These are phyloP conservation scores for Stenurella melanura DNA, from an alignment of 2,888 invertebrate species.

Conservation along the genomic window DNA sequence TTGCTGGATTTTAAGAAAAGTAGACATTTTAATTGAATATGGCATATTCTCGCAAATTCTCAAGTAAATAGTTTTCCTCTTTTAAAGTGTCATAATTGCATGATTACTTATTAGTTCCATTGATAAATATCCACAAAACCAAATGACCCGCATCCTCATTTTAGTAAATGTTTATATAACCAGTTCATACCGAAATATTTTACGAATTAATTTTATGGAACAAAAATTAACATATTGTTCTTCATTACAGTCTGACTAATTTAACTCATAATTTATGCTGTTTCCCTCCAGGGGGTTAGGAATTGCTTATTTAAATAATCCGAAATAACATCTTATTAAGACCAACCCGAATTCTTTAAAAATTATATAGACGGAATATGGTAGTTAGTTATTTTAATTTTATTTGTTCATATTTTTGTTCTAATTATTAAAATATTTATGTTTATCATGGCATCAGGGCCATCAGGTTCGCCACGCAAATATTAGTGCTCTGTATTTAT, in stretches of 20 bases:
- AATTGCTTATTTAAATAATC: background rate
- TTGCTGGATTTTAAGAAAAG: too few species aligned
- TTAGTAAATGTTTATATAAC: too few species aligned
- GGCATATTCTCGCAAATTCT: too few species aligned
- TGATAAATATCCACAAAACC: too few species aligned
- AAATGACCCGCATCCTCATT: too few species aligned
- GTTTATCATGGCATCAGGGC: background rate
- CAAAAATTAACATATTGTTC: background rate
- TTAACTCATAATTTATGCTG: background rate
- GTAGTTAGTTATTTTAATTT: background rate
- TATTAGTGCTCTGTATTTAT: too few species aligned
- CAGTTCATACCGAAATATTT: background rate
- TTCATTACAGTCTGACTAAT: background rate
- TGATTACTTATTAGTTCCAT: too few species aligned
- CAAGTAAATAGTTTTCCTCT: too few species aligned
- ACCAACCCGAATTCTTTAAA: slow-evolving; percentile 9
- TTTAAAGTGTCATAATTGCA: too few species aligned
- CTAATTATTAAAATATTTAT: background rate
- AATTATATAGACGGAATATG: background rate
- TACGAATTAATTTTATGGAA: background rate
- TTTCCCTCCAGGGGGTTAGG: background rate
- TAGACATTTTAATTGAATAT: too few species aligned
- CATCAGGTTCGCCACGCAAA: background rate
- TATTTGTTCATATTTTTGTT: background rate
- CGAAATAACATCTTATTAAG: slow-evolving; percentile 4